These are phyloP conservation scores for Limosa lapponica DNA, from an alignment of 2,797 vertebrate genomes.

Conservation along the genomic window DNA sequence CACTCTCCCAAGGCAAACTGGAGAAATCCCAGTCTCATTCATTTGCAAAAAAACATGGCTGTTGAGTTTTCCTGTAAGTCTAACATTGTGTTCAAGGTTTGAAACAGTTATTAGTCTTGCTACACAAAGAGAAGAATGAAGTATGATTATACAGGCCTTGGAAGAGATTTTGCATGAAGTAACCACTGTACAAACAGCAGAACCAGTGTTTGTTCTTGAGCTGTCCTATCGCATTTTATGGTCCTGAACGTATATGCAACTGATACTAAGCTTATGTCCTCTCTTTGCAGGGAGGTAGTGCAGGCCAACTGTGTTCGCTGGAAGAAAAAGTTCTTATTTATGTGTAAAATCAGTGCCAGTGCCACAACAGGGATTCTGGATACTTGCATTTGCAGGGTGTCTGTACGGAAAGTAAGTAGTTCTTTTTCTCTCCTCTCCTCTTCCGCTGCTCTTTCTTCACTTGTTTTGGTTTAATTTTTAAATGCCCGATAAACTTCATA, in stretches of 20 bases:
- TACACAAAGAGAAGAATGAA: background rate
- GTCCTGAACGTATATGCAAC: background rate
- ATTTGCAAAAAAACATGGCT: background rate
- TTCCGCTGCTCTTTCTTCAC: background rate
- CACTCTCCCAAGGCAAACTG: background rate
- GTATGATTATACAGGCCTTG: background rate
- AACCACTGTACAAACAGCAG: background rate
- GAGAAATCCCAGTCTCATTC: background rate
- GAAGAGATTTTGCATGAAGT: background rate
- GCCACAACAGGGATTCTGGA: conserved; percentile 90
- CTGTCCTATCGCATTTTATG: background rate
- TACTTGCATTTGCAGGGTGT: conserved; percentile 91
- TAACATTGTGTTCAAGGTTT: background rate
- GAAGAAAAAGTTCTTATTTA: conserved; percentile 91
- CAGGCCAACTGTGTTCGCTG: conserved; percentile 94
- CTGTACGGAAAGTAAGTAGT: conserved; percentile 90
- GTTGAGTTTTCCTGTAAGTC: background rate
- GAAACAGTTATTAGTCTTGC: background rate
- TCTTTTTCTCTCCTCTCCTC: background rate
- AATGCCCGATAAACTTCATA: background rate
- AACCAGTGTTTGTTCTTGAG: background rate
- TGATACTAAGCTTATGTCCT: background rate
- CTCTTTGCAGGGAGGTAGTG: conserved; percentile 85
- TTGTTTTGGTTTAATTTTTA: background rate
- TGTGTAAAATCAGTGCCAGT: conserved; percentile 95